Percentiles rank a stretch among this genome's conserved stretches.
Conservation (phyloP, 2,113 vertebrate genomes). For the Desmodus rotundus region DNA sequence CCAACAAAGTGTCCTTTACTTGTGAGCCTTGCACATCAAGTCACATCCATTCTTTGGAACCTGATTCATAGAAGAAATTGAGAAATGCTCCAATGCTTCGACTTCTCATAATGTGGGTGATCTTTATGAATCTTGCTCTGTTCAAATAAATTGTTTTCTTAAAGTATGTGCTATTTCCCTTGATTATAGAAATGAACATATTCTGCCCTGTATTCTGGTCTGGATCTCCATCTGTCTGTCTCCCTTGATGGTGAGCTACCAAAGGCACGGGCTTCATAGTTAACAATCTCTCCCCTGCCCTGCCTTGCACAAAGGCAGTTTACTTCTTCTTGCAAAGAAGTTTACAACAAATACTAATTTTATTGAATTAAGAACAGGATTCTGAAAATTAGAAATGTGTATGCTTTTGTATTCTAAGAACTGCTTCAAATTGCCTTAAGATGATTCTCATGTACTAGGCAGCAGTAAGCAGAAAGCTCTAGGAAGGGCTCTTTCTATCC, state of each 20-base stretch:
- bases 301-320: not conserved
- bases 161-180: not conserved
- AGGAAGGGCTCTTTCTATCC: not conserved
- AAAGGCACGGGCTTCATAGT: not conserved
- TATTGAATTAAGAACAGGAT: not conserved
- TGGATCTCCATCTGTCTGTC: not conserved
- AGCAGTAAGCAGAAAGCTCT: not conserved
- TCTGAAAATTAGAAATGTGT: not conserved
- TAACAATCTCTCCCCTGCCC: not conserved
- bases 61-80: constrained; percentile 2
- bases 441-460: not conserved
- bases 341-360: not conserved
- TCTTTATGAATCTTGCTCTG: not conserved
- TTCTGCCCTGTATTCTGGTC: not conserved
- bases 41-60: not conserved
- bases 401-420: not conserved
- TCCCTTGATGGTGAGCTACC: not conserved
- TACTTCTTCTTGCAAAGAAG: not conserved
- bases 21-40: not conserved
- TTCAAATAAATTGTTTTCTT: constrained; percentile 21
- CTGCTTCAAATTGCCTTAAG: constrained; percentile 7
- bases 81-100: not conserved
- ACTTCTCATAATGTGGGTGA: not conserved
- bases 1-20: not conserved
- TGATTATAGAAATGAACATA: not conserved